Percentiles rank a stretch among this genome's conserved stretches.
Evolutionary conservation across 1,140 invertebrate species (phyloP).

Genomic region (Proctacanthus coquilletti): DNA sequence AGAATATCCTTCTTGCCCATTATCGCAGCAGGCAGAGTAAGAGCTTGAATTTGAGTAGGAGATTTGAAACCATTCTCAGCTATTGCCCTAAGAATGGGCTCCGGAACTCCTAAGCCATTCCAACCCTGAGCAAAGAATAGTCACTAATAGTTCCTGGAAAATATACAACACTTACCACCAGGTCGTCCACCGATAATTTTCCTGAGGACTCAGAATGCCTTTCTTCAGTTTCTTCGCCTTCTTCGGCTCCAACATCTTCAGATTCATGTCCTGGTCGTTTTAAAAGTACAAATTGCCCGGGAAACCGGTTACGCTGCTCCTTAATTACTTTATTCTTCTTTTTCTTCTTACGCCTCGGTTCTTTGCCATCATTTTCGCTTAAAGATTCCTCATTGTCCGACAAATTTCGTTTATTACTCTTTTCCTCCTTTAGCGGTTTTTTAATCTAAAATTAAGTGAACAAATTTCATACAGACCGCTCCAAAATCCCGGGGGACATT

Average conservation of each 20-base stretch:
- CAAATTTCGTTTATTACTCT: not conserved
- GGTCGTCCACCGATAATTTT: slow-evolving; percentile 9
- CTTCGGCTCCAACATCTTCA: not conserved
- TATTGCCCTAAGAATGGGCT: slow-evolving; percentile 55
- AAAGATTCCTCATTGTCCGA: no score
- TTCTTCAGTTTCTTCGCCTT: not conserved
- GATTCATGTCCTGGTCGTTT: not conserved
- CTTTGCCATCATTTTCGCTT: not conserved
- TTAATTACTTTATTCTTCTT: slow-evolving; percentile 1
- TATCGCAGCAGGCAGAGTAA: slow-evolving; percentile 71
- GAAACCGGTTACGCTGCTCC: not conserved
- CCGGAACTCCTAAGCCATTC: slow-evolving; percentile 49
- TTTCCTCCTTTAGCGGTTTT: not conserved
- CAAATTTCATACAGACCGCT: not conserved
- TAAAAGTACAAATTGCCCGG: slow-evolving; percentile 4
- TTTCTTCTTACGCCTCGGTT: slow-evolving; percentile 2
- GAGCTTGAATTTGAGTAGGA: slow-evolving; percentile 71
- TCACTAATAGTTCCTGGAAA: not conserved
- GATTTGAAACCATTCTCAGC: slow-evolving; percentile 55
- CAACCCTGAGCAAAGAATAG: slow-evolving; percentile 42
- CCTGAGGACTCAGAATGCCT: slow-evolving; percentile 1
- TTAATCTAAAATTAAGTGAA: not conserved
- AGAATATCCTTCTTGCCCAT: slow-evolving; percentile 69
- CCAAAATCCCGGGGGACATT: not conserved
- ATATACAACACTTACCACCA: slow-evolving; percentile 26